Percentiles rank a stretch among this genome's conserved stretches.
These are phyloP conservation scores for Sylvilagus bachmani DNA, from an alignment of 2,113 vertebrate genomes.

Conservation along the genomic window DNA sequence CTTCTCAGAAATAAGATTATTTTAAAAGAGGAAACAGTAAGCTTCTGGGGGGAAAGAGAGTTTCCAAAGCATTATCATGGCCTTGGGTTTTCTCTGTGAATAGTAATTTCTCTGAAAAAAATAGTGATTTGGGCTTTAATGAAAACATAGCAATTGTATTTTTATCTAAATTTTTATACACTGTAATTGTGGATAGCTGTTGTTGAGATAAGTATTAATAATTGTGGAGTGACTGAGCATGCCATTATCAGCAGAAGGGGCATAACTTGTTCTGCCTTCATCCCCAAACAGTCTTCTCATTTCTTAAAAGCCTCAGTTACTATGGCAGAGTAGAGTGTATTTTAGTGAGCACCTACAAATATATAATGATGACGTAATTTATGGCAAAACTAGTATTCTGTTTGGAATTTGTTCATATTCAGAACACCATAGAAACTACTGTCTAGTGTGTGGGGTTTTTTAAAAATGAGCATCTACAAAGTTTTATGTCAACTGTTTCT, in stretches of 20 bases:
- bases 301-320: slow-evolving; percentile 2
- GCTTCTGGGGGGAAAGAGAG: background rate
- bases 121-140: slow-evolving; percentile 6
- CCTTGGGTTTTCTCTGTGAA: slow-evolving; percentile 9
- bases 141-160: background rate
- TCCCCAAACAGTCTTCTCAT: background rate
- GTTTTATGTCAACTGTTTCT: background rate
- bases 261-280: background rate
- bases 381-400: background rate
- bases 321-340: background rate
- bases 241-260: background rate
- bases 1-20: background rate
- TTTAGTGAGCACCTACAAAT: background rate
- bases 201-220: background rate
- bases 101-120: slow-evolving; percentile 30
- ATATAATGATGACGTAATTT: background rate
- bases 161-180: background rate
- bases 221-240: background rate
- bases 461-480: background rate
- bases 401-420: background rate
- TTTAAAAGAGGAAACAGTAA: background rate
- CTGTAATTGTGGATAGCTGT: background rate
- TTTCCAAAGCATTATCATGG: background rate
- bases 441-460: background rate
- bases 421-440: background rate